phyloP scores from a whole-genome alignment of 2,797 vertebrate genomes.

The Characodon lateralis region DNA sequence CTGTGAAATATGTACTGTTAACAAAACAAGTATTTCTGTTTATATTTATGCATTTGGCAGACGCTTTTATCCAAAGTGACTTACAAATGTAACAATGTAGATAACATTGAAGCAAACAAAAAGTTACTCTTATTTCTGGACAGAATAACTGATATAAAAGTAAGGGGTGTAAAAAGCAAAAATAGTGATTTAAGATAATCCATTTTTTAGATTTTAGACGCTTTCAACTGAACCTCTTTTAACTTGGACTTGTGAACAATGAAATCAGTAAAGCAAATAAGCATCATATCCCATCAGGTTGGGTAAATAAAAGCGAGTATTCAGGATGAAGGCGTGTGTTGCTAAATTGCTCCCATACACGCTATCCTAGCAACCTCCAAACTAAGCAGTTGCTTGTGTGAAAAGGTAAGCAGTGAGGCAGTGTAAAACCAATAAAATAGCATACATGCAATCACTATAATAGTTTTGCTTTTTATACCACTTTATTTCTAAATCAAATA shows the following conservation, averaged over 20 bases:
- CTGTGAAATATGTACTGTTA: neutral
- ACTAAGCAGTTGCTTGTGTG: neutral
- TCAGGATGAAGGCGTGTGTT: neutral
- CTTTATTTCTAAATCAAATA: slow-evolving; percentile 27
- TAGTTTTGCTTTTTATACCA: neutral
- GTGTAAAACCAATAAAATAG: neutral
- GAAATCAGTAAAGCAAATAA: neutral
- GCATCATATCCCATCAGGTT: neutral
- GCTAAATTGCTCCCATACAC: neutral
- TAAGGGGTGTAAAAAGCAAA: neutral
- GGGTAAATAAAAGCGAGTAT: neutral
- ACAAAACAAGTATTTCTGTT: neutral
- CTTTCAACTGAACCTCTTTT: neutral
- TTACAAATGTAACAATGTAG: neutral
- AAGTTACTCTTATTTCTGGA: neutral
- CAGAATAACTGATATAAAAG: neutral
- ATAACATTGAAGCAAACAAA: neutral
- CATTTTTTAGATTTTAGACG: neutral
- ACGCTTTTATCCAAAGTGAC: neutral
- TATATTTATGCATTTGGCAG: neutral
- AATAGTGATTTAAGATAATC: neutral
- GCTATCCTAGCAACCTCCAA: neutral
- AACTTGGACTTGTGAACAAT: neutral
- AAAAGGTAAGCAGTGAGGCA: neutral
- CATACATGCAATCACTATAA: neutral